Conservation (phyloP, 2,113 vertebrate species). For the Laticauda laticaudata region DNA sequence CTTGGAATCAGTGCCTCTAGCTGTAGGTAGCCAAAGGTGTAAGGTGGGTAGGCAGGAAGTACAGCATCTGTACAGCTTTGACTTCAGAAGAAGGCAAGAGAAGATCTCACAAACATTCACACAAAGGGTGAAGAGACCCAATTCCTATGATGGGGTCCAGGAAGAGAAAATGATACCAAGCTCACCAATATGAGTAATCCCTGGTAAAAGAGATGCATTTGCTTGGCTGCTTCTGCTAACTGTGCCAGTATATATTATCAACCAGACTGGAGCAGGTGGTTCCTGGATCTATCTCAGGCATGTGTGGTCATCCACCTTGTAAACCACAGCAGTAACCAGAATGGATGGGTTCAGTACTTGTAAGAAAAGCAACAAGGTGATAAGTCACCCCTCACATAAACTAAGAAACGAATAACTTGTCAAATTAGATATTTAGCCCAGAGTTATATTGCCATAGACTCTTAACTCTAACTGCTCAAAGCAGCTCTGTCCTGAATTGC, state of each 20-base stretch:
- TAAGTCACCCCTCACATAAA: neutral
- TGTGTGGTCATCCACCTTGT: neutral
- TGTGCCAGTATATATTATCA: neutral
- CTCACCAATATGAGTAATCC: neutral
- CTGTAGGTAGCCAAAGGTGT: neutral
- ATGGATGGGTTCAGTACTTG: neutral
- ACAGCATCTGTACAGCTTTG: neutral
- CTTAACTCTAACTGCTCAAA: neutral
- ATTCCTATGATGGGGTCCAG: neutral
- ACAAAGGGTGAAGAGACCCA: neutral
- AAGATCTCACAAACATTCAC: neutral
- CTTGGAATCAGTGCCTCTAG: neutral
- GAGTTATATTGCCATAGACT: neutral
- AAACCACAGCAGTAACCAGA: neutral
- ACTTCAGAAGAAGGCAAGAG: neutral
- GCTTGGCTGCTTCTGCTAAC: neutral
- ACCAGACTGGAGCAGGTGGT: neutral
- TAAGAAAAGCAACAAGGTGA: neutral
- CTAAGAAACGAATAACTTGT: neutral
- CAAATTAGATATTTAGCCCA: neutral
- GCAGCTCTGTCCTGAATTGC: neutral
- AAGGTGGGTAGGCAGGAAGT: neutral
- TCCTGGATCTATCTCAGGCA: neutral
- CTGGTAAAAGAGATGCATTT: neutral
- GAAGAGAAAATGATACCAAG: neutral